Conservation (phyloP, 2,113 vertebrate species). For the Suncus etruscus region DNA sequence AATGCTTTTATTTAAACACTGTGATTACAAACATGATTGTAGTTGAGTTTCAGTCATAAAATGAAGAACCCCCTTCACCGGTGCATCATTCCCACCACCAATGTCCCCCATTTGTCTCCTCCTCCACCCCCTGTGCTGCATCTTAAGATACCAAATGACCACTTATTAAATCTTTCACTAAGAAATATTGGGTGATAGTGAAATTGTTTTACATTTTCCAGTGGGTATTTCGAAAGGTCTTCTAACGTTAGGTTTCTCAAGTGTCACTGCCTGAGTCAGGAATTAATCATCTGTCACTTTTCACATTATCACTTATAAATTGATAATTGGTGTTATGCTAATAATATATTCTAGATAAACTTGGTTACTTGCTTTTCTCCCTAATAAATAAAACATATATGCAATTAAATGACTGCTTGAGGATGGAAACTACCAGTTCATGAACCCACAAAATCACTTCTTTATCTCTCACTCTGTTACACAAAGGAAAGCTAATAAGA, state of each 20-base stretch:
- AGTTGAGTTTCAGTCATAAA: no score
- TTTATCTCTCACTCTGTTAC: neutral
- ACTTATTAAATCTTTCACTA: constrained; percentile 18
- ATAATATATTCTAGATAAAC: constrained; percentile 47
- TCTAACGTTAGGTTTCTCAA: constrained; percentile 48
- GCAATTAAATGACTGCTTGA: constrained; percentile 33
- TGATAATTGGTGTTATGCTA: constrained; percentile 50
- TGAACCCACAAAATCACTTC: neutral
- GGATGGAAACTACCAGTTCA: neutral
- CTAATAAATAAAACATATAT: constrained; percentile 34
- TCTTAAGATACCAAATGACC: constrained; percentile 21
- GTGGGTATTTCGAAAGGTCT: constrained; percentile 47
- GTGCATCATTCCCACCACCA: no score
- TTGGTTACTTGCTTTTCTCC: constrained; percentile 11
- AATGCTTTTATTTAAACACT: no score
- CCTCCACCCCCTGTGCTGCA: no score
- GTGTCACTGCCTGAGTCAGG: constrained; percentile 1
- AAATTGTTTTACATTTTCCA: neutral
- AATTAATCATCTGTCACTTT: constrained; percentile 33
- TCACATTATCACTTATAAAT: constrained; percentile 29
- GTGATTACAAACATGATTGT: no score
- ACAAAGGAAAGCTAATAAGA: neutral
- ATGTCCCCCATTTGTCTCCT: no score
- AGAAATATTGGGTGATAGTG: constrained; percentile 21
- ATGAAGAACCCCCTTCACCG: no score